Evolutionary conservation across 2,888 invertebrate species (phyloP), one percentile per base, ranked within the genome.

Genomic region (Augiades crinisus): DNA sequence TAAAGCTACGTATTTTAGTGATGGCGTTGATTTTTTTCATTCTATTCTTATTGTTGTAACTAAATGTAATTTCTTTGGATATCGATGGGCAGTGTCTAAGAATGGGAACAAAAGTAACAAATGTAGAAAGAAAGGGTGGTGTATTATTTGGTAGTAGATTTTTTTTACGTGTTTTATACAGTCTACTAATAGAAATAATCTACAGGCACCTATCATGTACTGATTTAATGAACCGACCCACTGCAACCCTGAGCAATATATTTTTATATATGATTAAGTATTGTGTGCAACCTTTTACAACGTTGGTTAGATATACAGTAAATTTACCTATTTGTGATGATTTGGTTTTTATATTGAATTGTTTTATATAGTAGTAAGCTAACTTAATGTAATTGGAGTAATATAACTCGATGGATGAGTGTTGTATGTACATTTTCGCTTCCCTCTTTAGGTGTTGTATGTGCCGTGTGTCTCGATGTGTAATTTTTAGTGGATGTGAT

Each of bases 201-300:
- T 61, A 65, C 72, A 66, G 66, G 64, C 69, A 70, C 73, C 65
- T 72, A 72, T 73, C 70, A 70, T 61, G 84, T 76, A 84, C 86
- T 85, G 86, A 84, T 82, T 84, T 78, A 71, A 80, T 79, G 78
- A 72, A 84, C 83, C 82, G 80, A 84, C 82, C 83, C 84, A 83
- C 75, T 78, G 85, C 67, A 85, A 88, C 70, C 81, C 78, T 85
- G 84, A 88, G 88, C 86, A 87, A 87, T 88, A 88, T 87, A 86
- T 88, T 88, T 87, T 87, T 85, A 85, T 85, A 86, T 78, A 79
- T 81, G 66, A 82, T 78, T 86, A 84, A 81, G 81, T 80, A 85
- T 82, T 79, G 71, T 74, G 82, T 82, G 73, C 73, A 67, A 73
- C 65, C 71, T 76, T 78, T 82, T 83, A 84, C 83, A 82, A 78